phyloP scores from a whole-genome alignment of 2,113 vertebrate genomes.

The Pagrus major region DNA sequence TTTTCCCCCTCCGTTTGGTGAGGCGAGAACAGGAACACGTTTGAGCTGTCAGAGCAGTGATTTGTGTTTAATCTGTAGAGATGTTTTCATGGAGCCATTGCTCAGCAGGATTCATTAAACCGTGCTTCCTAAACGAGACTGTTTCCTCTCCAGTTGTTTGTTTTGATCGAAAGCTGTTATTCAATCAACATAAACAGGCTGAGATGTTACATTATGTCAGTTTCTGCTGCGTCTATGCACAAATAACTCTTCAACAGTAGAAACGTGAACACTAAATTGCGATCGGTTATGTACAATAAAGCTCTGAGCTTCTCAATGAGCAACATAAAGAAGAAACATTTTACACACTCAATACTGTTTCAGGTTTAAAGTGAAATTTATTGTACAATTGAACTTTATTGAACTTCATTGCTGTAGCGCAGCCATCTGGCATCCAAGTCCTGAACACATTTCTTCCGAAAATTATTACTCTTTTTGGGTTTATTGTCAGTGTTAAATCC shows the following conservation, averaged over 20 bases:
- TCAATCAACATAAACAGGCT: slow-evolving; percentile 3
- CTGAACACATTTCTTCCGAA: neutral
- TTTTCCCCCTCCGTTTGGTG: slow-evolving; percentile 10
- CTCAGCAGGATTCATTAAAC: slow-evolving; percentile 28
- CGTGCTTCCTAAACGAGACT: slow-evolving; percentile 11
- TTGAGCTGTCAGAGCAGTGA: slow-evolving; percentile 46
- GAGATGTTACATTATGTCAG: neutral
- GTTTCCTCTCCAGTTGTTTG: slow-evolving; percentile 13
- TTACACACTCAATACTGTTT: neutral
- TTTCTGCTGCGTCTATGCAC: slow-evolving; percentile 12
- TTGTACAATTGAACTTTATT: neutral
- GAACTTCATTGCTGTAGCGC: neutral
- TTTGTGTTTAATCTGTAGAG: slow-evolving; percentile 54
- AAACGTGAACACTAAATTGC: neutral
- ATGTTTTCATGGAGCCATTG: slow-evolving; percentile 16
- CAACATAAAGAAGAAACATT: slow-evolving; percentile 2
- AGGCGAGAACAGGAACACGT: slow-evolving; percentile 29
- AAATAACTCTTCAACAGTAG: neutral
- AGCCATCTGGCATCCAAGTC: neutral
- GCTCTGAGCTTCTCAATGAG: neutral
- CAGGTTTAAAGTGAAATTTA: neutral
- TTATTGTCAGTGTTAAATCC: neutral
- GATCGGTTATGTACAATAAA: slow-evolving; percentile 8
- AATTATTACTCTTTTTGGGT: neutral
- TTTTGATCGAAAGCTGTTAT: slow-evolving; percentile 18